A percentile compares a stretch with the other conserved stretches of the same genome.
Evolutionary conservation across 2,888 invertebrate species (phyloP).

Genomic region (Opisthograptis luteolata): DNA sequence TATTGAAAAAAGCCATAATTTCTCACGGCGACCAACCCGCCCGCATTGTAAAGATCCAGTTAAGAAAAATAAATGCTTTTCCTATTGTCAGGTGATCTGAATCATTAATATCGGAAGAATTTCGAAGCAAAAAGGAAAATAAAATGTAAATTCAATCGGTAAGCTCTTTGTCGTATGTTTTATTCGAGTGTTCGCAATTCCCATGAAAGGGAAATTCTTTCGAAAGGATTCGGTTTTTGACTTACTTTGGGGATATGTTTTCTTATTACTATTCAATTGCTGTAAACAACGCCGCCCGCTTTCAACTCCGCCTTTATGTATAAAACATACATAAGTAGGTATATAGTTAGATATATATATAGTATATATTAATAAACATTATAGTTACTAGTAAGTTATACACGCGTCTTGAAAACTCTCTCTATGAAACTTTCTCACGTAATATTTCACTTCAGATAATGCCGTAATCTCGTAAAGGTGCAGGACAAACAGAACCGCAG

Average conservation of each 20-base stretch:
- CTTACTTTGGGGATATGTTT: conserved; percentile 28
- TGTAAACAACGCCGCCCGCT: too few relatives aligned
- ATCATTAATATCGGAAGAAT: conserved; percentile 60
- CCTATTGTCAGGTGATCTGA: conserved; percentile 54
- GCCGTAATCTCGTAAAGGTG: conserved; percentile 25
- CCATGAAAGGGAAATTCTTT: conserved; percentile 35
- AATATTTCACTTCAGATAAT: conserved; percentile 14
- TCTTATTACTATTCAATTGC: conserved; percentile 7
- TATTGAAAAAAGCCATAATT: conserved; percentile 26
- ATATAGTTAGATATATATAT: too few relatives aligned
- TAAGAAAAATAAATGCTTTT: conserved; percentile 56
- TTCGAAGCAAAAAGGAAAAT: conserved; percentile 44
- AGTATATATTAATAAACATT: too few relatives aligned
- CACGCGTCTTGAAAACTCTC: conserved; percentile 2
- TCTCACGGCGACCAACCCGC: conserved; percentile 15
- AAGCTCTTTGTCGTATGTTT: conserved; percentile 38
- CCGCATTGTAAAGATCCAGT: conserved; percentile 46
- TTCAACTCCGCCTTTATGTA: too few relatives aligned
- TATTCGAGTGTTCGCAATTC: conserved; percentile 34
- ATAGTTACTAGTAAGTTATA: too few relatives aligned
- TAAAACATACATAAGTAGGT: too few relatives aligned
- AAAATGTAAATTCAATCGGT: conserved; percentile 38
- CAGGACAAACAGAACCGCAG: conserved; percentile 23
- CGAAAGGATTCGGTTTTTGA: conserved; percentile 23
- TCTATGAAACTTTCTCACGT: conserved; percentile 14